phyloP scores from a whole-genome alignment of 2,888 invertebrate species.

The Zygothrica quintamaculata region DNA sequence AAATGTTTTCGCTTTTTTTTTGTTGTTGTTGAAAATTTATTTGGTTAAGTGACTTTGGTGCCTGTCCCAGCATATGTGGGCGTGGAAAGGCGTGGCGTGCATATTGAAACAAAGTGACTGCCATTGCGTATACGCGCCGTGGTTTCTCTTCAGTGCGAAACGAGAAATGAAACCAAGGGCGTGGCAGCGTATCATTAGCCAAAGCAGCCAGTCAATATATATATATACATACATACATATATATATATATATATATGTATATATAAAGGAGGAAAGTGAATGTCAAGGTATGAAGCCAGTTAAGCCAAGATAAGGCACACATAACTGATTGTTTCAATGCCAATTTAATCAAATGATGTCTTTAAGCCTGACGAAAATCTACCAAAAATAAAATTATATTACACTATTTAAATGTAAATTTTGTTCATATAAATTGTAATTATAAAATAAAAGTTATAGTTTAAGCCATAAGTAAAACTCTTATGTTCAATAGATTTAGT shows the following conservation, averaged over 20 bases:
- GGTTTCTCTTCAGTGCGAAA: conserved; percentile 13
- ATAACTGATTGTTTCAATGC: conserved; percentile 43
- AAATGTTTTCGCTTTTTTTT: conserved; percentile 20
- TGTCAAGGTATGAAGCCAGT: conserved; percentile 26
- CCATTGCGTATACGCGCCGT: conserved; percentile 67
- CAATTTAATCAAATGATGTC: conserved; percentile 20
- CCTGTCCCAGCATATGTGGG: conserved; percentile 30
- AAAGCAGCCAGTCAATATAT: conserved; percentile 46
- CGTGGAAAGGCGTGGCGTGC: conserved; percentile 53
- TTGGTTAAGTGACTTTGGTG: conserved; percentile 75
- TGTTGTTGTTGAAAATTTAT: conserved; percentile 61
- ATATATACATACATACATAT: too few species aligned
- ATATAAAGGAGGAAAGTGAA: background rate
- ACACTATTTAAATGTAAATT: background rate
- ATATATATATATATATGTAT: too few species aligned
- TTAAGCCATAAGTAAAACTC: too few species aligned
- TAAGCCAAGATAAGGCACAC: conserved; percentile 39
- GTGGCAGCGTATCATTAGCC: conserved; percentile 62
- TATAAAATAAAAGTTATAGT: background rate
- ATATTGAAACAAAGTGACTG: conserved; percentile 74
- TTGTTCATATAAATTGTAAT: too few species aligned
- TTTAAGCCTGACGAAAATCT: background rate
- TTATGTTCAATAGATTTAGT: too few species aligned
- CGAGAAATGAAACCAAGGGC: conserved; percentile 23
- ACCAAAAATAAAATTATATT: background rate